Conservation (phyloP, 2,113 vertebrate species). For the Urocynchramus pylzowi region DNA sequence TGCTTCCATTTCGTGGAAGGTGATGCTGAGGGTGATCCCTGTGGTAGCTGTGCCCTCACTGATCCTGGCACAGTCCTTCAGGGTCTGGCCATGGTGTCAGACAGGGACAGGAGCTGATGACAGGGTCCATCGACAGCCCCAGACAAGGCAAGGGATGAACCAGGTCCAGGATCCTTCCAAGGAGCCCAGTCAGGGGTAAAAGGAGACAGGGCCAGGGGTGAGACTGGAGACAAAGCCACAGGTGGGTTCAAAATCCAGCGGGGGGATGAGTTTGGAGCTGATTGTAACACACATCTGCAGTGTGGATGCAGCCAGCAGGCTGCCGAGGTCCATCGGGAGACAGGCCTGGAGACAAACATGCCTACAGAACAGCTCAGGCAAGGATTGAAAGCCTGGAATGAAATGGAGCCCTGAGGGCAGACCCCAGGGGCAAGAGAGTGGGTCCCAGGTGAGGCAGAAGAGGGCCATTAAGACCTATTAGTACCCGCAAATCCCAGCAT, state of each 20-base stretch:
- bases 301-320: background rate
- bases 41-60: background rate
- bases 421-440: background rate
- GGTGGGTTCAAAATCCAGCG: background rate
- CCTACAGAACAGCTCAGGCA: background rate
- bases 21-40: background rate
- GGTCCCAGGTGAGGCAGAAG: fast-evolving
- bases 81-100: background rate
- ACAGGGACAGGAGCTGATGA: background rate
- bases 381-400: background rate
- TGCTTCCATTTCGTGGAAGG: background rate
- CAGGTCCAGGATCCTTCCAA: background rate
- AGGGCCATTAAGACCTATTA: background rate
- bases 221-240: background rate
- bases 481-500: background rate
- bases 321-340: background rate
- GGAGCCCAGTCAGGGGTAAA: background rate
- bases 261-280: background rate
- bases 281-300: background rate
- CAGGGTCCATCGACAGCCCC: background rate
- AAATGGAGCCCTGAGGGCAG: background rate
- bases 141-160: background rate
- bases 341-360: background rate
- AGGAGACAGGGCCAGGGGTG: background rate
- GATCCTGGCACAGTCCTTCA: background rate